phyloP scores from a whole-genome alignment of 2,113 vertebrate species.

The Alethe diademata region DNA sequence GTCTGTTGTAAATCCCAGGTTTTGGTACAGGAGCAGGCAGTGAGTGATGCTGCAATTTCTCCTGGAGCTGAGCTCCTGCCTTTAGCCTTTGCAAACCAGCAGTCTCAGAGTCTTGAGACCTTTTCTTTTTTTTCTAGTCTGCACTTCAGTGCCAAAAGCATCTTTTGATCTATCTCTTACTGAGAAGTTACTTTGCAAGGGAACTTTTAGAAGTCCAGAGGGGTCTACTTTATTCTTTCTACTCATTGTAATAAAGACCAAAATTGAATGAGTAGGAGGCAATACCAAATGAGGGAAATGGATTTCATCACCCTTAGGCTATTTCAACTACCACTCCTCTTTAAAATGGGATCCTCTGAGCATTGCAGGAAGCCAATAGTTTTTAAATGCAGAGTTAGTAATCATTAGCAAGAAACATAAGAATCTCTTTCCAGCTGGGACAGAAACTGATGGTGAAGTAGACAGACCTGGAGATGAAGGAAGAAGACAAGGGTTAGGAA shows the following conservation, averaged over 20 bases:
- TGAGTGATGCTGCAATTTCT: not conserved
- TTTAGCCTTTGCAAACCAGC: not conserved
- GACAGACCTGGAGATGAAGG: not conserved
- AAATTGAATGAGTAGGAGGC: not conserved
- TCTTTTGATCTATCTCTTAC: not conserved
- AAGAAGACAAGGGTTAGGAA: not conserved
- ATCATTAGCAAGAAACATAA: not conserved
- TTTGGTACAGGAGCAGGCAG: accelerated
- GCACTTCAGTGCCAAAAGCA: not conserved
- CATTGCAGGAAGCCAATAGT: not conserved
- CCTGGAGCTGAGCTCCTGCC: not conserved
- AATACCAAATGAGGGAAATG: not conserved
- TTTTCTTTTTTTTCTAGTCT: not conserved
- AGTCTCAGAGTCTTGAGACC: not conserved
- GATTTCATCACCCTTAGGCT: not conserved
- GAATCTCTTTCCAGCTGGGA: not conserved
- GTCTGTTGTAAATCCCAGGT: not conserved
- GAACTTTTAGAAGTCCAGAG: not conserved
- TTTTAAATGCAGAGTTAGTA: not conserved
- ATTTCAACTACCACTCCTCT: not conserved
- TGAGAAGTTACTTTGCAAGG: not conserved
- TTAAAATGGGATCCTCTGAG: not conserved
- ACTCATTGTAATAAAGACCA: not conserved
- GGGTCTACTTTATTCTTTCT: not conserved
- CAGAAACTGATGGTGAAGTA: not conserved